Evolutionary conservation across 2,113 vertebrate species (phyloP).

Genomic region (Hippopotamus amphibius): DNA sequence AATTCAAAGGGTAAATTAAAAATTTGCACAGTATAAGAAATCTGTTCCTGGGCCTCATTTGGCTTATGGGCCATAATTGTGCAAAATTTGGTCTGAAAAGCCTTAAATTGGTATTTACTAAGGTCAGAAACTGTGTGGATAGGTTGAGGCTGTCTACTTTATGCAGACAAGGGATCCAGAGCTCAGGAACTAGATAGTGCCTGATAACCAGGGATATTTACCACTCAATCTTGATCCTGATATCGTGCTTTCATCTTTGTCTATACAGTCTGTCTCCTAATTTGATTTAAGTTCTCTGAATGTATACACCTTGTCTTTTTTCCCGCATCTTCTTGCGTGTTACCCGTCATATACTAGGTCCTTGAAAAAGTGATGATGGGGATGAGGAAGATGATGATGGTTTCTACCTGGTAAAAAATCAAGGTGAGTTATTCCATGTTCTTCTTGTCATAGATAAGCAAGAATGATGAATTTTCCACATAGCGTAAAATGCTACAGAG

Average conservation of each 20-base stretch:
- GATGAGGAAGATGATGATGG: neutral
- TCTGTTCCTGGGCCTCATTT: neutral
- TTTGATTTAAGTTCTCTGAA: neutral
- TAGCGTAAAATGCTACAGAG: constrained; percentile 57
- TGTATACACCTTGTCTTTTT: neutral
- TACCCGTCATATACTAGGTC: neutral
- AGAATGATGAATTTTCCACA: constrained; percentile 39
- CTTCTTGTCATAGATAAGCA: constrained; percentile 4
- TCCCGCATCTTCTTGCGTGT: neutral
- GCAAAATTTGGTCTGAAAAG: neutral
- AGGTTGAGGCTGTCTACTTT: neutral
- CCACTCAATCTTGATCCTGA: neutral
- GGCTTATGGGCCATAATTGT: neutral
- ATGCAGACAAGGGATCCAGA: neutral
- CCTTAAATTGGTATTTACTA: neutral
- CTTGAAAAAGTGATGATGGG: neutral
- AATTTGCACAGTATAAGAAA: neutral
- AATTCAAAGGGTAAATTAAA: constrained; percentile 6
- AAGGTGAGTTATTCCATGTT: constrained; percentile 39
- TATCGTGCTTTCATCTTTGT: neutral
- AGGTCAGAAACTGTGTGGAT: neutral
- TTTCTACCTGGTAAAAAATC: constrained; percentile 45
- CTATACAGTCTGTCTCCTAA: neutral
- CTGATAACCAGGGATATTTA: neutral
- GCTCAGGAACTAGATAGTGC: neutral